phyloP scores from a whole-genome alignment of 2,113 vertebrate genomes.

The Vulpes vulpes region DNA sequence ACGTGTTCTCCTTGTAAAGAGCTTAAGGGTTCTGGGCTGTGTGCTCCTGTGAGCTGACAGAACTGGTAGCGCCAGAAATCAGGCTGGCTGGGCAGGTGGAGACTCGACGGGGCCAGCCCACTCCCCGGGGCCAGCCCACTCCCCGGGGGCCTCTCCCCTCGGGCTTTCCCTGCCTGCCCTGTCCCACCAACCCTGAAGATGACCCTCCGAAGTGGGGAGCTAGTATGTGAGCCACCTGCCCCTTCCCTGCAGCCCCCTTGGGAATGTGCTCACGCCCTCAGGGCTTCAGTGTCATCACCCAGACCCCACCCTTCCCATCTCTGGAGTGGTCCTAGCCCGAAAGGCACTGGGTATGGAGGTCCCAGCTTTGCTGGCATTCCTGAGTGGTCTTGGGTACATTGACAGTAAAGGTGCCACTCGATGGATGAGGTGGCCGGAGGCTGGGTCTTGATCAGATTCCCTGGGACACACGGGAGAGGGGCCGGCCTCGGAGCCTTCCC shows the following conservation, averaged over 20 bases:
- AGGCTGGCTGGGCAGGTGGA: conserved; percentile 51
- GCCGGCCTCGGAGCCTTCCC: not conserved
- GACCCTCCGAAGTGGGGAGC: not conserved
- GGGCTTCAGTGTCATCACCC: too few relatives aligned
- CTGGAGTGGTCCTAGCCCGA: not conserved
- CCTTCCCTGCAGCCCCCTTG: accelerated
- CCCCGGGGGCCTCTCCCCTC: not conserved
- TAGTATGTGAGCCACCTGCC: not conserved
- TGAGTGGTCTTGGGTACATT: not conserved
- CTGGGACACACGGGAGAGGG: not conserved
- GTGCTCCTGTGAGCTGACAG: conserved; percentile 55
- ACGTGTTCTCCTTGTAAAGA: not conserved
- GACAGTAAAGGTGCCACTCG: accelerated
- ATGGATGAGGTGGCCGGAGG: not conserved
- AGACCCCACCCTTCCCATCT: not conserved
- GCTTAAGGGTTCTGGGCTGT: conserved; percentile 14
- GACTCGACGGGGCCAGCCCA: not conserved
- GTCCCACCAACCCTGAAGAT: not conserved
- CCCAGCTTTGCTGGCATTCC: not conserved
- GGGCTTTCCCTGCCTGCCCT: not conserved
- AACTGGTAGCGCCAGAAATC: conserved; percentile 74
- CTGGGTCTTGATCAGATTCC: too few relatives aligned
- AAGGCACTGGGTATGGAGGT: too few relatives aligned
- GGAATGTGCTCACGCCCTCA: accelerated
- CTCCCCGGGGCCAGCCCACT: not conserved